phyloP scores from a whole-genome alignment of 2,888 invertebrate genomes.

The Zygothrica quintamaculata region DNA sequence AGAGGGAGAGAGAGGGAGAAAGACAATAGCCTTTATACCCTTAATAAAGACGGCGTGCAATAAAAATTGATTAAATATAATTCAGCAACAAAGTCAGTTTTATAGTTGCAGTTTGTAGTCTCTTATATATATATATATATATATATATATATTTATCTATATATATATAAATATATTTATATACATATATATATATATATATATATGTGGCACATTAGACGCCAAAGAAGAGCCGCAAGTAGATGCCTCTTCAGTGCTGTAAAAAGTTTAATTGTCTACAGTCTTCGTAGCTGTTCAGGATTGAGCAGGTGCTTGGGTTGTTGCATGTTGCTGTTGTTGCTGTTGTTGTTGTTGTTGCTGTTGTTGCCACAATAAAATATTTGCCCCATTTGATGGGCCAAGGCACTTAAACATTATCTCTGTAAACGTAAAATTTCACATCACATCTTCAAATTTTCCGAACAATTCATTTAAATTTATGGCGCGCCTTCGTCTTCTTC shows the following conservation, averaged over 20 bases:
- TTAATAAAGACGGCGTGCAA: slow-evolving; percentile 80
- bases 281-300: neutral
- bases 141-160: slow-evolving; percentile 8
- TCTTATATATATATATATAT: neutral
- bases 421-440: slow-evolving; percentile 22
- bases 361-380: slow-evolving; percentile 59
- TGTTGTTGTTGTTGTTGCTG: too few species aligned
- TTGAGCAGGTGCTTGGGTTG: slow-evolving; percentile 23
- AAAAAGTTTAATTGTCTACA: slow-evolving; percentile 70
- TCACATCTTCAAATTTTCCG: slow-evolving; percentile 9
- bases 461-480: slow-evolving; percentile 41
- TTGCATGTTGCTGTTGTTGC: too few species aligned
- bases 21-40: slow-evolving; percentile 69
- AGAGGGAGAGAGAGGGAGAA: too few species aligned
- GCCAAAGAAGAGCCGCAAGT: slow-evolving; percentile 15
- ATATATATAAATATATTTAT: too few species aligned
- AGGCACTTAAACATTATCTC: slow-evolving; percentile 62
- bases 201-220: slow-evolving; percentile 61
- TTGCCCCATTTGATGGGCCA: slow-evolving; percentile 52
- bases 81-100: slow-evolving; percentile 79
- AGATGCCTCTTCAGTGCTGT: slow-evolving; percentile 54
- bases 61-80: slow-evolving; percentile 80
- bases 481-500: slow-evolving; percentile 34
- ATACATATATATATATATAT: neutral
- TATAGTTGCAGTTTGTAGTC: slow-evolving; percentile 63